phyloP scores from a whole-genome alignment of 1,140 invertebrate species.

The Musca domestica region DNA sequence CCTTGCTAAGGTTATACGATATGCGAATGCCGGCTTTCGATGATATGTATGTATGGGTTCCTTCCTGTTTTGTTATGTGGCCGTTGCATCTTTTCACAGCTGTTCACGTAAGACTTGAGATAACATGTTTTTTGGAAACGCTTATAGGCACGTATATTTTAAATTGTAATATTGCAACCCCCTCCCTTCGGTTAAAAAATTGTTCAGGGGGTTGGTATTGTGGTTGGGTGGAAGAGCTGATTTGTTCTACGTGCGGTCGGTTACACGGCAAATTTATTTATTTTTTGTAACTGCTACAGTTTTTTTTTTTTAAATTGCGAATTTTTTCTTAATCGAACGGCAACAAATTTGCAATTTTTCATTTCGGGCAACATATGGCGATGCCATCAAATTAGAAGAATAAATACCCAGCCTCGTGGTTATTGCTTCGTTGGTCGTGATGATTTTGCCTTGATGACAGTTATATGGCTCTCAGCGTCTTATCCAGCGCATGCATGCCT shows the following conservation, averaged over 20 bases:
- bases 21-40: neutral
- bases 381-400: slow-evolving; percentile 23
- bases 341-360: slow-evolving; percentile 27
- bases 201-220: too few relatives aligned
- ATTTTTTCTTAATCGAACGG: slow-evolving; percentile 18
- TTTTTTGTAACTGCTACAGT: slow-evolving; percentile 8
- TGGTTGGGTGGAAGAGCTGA: neutral
- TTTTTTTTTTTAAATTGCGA: slow-evolving; percentile 13
- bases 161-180: slow-evolving; percentile 5
- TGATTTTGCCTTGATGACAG: neutral
- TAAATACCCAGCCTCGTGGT: slow-evolving; percentile 8
- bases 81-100: neutral
- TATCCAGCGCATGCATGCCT: neutral
- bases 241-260: slow-evolving; percentile 24
- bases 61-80: neutral
- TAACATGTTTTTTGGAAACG: neutral
- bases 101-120: slow-evolving; percentile 5
- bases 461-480: slow-evolving; percentile 7
- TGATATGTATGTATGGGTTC: neutral
- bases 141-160: too few relatives aligned
- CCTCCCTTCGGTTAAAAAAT: neutral
- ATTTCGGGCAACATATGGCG: slow-evolving; percentile 27
- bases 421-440: neutral
- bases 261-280: slow-evolving; percentile 14
- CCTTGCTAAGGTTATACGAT: neutral